Evolutionary conservation across 2,797 vertebrate species (phyloP).

Genomic region (Phoebastria nigripes): DNA sequence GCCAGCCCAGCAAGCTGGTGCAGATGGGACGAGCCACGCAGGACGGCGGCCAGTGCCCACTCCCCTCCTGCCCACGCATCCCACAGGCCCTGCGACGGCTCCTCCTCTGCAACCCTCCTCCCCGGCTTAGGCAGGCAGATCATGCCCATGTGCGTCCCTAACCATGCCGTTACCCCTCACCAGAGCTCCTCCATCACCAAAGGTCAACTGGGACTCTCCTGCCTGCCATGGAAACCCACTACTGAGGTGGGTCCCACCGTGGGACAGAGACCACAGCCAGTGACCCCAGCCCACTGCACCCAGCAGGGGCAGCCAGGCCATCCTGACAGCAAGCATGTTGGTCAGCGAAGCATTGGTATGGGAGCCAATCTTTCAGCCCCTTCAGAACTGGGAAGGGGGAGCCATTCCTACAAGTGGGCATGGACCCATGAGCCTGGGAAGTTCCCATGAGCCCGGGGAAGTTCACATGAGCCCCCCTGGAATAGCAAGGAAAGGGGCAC

Average conservation of each 20-base stretch:
- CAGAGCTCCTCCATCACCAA: background rate
- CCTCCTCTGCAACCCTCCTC: background rate
- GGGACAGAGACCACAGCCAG: rapidly evolving
- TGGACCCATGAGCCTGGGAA: background rate
- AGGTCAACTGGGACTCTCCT: background rate
- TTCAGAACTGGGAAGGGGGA: background rate
- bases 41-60: rapidly evolving
- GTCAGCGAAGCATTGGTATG: rapidly evolving
- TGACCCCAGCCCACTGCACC: background rate
- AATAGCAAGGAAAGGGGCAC: background rate
- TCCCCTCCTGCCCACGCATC: background rate
- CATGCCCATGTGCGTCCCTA: background rate
- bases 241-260: rapidly evolving
- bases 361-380: background rate
- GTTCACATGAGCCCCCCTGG: background rate
- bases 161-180: rapidly evolving
- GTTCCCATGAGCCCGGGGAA: background rate
- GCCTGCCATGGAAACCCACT: background rate
- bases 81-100: background rate
- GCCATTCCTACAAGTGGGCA: background rate
- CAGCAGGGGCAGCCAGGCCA: background rate
- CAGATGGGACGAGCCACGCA: rapidly evolving
- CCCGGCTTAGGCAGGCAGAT: background rate
- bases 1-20: background rate
- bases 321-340: background rate